phyloP scores from a whole-genome alignment of 1,140 invertebrate species.

The Apocrypta bakeri region DNA sequence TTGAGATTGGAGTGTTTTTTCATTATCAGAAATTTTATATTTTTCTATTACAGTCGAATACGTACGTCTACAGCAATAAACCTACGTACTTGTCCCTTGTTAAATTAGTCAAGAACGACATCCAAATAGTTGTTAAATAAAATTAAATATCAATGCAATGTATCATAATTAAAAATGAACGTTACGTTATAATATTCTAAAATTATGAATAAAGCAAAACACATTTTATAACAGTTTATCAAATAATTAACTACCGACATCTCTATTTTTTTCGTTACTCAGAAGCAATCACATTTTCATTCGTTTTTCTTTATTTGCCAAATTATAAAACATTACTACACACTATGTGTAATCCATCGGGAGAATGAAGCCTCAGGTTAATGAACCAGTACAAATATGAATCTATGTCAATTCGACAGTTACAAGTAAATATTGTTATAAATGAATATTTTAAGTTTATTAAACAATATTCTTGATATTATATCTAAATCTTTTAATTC shows the following conservation, averaged over 20 bases:
- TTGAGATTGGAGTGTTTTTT: slow-evolving; percentile 39
- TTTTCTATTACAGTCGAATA: slow-evolving; percentile 23
- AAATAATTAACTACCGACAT: not conserved
- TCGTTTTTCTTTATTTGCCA: too few relatives aligned
- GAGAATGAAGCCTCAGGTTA: too few relatives aligned
- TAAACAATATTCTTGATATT: too few relatives aligned
- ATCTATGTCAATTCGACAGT: too few relatives aligned
- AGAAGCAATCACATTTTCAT: too few relatives aligned
- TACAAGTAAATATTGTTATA: too few relatives aligned
- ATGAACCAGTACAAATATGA: too few relatives aligned
- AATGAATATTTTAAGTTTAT: too few relatives aligned
- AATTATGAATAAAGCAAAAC: slow-evolving; percentile 29
- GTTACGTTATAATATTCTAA: slow-evolving; percentile 27
- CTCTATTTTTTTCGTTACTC: too few relatives aligned
- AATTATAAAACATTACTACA: too few relatives aligned
- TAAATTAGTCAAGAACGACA: not conserved
- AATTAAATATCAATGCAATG: slow-evolving; percentile 1
- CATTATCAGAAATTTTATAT: slow-evolving; percentile 37
- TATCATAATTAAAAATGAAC: slow-evolving; percentile 8
- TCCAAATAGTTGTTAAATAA: slow-evolving; percentile 11
- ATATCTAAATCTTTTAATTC: too few relatives aligned
- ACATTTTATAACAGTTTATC: slow-evolving; percentile 3
- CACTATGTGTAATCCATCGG: too few relatives aligned
- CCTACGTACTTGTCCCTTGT: slow-evolving; percentile 20
- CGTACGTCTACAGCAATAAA: not conserved